These are phyloP conservation scores for Pristionchus japonicus DNA, from an alignment of 2,888 invertebrate genomes.

Conservation along the genomic window DNA sequence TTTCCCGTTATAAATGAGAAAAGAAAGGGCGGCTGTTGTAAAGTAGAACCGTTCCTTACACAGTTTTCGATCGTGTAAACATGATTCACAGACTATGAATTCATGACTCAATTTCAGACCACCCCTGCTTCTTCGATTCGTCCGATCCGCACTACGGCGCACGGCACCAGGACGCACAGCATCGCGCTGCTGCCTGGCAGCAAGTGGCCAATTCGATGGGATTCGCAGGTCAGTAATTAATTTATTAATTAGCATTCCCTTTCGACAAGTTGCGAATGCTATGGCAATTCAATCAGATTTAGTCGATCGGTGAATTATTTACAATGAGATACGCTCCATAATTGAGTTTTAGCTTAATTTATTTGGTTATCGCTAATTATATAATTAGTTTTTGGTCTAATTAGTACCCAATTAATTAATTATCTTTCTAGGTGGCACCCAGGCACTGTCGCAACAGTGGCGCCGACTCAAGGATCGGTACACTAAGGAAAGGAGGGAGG, in stretches of 20 bases:
- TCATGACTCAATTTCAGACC: neutral
- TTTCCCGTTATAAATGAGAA: neutral
- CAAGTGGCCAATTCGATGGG: neutral
- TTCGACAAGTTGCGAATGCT: too few species aligned
- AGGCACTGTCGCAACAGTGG: constrained; percentile 31
- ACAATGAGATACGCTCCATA: too few species aligned
- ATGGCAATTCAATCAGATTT: too few species aligned
- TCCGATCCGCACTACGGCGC: constrained; percentile 20
- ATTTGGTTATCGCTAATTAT: too few species aligned
- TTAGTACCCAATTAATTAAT: too few species aligned
- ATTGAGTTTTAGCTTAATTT: too few species aligned
- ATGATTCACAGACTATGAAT: too few species aligned
- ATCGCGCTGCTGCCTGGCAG: constrained; percentile 1
- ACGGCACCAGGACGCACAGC: constrained; percentile 3
- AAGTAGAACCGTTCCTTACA: too few species aligned
- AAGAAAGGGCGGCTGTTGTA: neutral
- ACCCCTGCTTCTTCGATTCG: constrained; percentile 42
- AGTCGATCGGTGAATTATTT: too few species aligned
- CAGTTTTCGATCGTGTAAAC: too few species aligned
- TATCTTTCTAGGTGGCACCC: neutral
- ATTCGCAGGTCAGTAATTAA: neutral
- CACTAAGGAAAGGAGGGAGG: constrained; percentile 29
- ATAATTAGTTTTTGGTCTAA: too few species aligned
- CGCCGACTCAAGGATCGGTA: constrained; percentile 2
- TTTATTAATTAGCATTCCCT: too few species aligned